These are phyloP conservation scores for Drosophila prolongata DNA, from an alignment of 2,888 invertebrate genomes.

Conservation along the genomic window DNA sequence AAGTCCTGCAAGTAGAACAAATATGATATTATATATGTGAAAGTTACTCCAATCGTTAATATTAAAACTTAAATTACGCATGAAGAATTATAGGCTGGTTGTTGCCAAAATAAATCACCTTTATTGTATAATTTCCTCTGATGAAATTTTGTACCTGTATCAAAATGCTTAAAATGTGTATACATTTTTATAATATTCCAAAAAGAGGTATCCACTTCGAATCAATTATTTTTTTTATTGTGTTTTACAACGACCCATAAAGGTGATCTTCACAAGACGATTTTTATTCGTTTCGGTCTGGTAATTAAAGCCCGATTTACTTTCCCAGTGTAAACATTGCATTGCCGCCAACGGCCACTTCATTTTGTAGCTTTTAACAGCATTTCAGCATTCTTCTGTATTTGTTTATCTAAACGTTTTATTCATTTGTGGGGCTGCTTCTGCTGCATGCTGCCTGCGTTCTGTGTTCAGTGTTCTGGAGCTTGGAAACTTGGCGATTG, in stretches of 20 bases:
- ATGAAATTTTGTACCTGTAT: no score
- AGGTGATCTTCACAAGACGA: background rate
- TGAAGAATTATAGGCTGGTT: no score
- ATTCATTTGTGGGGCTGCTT: slow-evolving; percentile 68
- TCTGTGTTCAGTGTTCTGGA: slow-evolving; percentile 16
- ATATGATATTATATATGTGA: no score
- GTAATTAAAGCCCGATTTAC: slow-evolving; percentile 6
- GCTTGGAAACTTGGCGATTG: slow-evolving; percentile 1
- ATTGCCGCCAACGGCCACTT: slow-evolving; percentile 72
- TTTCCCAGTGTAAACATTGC: slow-evolving; percentile 32
- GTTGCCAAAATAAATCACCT: no score
- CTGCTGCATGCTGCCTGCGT: slow-evolving; percentile 31
- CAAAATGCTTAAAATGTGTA: no score
- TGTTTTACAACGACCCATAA: background rate
- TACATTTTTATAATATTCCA: no score
- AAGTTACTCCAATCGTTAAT: no score
- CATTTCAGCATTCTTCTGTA: slow-evolving; percentile 80
- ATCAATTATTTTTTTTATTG: no score
- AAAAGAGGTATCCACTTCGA: no score
- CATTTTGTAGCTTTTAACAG: slow-evolving; percentile 79
- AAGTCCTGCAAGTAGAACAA: no score
- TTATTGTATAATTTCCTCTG: no score
- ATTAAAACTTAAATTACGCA: no score
- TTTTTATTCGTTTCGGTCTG: background rate
- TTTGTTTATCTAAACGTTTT: slow-evolving; percentile 82